Evolutionary conservation across 1,140 invertebrate species (phyloP).

Genomic region (Riptortus pedestris): DNA sequence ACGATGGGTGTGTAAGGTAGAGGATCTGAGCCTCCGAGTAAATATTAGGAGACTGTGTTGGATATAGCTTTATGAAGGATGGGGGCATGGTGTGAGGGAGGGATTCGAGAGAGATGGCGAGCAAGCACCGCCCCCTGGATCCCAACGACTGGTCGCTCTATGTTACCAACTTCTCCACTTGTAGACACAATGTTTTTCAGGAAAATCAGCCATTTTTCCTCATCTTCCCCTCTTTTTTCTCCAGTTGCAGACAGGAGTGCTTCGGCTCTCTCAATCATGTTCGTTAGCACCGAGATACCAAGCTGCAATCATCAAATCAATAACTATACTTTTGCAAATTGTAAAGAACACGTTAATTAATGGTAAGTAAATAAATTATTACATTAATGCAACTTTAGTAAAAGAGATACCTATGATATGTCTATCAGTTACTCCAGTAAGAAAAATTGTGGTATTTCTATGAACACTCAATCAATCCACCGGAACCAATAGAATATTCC

Average conservation of each 20-base stretch:
- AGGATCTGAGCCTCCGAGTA: not conserved
- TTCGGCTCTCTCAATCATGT: conserved; percentile 26
- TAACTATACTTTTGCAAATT: too few relatives aligned
- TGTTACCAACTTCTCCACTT: not conserved
- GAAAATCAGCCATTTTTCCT: conserved; percentile 13
- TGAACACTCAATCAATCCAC: too few relatives aligned
- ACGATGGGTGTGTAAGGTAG: not conserved
- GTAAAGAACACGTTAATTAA: too few relatives aligned
- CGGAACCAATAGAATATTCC: too few relatives aligned
- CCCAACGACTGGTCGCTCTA: conserved; percentile 23
- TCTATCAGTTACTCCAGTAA: too few relatives aligned
- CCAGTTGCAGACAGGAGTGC: not conserved
- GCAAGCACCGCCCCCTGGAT: conserved; percentile 21
- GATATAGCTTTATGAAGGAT: conserved; percentile 7
- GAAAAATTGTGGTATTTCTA: too few relatives aligned
- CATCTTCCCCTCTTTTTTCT: not conserved
- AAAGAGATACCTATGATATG: too few relatives aligned
- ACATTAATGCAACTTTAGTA: too few relatives aligned
- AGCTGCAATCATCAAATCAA: conserved; percentile 25
- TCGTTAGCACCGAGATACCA: conserved; percentile 25
- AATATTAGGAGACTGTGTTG: not conserved
- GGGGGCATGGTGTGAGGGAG: not conserved
- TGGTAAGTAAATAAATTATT: too few relatives aligned
- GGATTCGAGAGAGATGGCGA: conserved; percentile 9
- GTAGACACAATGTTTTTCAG: conserved; percentile 15